Conservation (phyloP, 2,888 invertebrate genomes). For the Encarsia formosa region DNA sequence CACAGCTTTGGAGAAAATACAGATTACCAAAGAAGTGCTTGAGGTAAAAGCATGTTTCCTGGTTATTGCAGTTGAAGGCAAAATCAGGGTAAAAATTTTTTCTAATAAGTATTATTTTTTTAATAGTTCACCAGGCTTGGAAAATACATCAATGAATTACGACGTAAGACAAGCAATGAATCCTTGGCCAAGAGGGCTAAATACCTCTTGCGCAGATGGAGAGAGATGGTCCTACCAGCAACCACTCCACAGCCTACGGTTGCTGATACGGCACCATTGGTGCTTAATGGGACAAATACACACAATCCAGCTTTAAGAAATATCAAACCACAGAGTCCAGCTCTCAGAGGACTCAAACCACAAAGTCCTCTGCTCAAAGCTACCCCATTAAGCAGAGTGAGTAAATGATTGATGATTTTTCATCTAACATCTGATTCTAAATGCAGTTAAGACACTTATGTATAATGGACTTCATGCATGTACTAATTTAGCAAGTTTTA, state of each 20-base stretch:
- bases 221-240: constrained; percentile 73
- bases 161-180: constrained; percentile 80
- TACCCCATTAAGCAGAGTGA: constrained; percentile 24
- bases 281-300: constrained; percentile 45
- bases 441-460: too few species aligned
- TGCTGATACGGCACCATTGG: constrained; percentile 43
- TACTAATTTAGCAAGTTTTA: too few species aligned
- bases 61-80: too few species aligned
- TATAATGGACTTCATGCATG: too few species aligned
- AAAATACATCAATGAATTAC: constrained; percentile 86
- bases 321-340: constrained; percentile 47
- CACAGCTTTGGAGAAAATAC: constrained; percentile 84
- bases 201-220: constrained; percentile 88
- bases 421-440: too few species aligned
- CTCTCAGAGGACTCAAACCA: constrained; percentile 41
- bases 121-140: constrained; percentile 94
- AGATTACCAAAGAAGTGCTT: constrained; percentile 85
- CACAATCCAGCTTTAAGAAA: constrained; percentile 43
- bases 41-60: constrained; percentile 64
- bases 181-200: constrained; percentile 84
- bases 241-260: constrained; percentile 43
- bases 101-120: constrained; percentile 32
- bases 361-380: constrained; percentile 47
- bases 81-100: too few species aligned
- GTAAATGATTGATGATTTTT: too few species aligned